Conservation (phyloP, 2,888 invertebrate species). For the Heliconius charithonia region DNA sequence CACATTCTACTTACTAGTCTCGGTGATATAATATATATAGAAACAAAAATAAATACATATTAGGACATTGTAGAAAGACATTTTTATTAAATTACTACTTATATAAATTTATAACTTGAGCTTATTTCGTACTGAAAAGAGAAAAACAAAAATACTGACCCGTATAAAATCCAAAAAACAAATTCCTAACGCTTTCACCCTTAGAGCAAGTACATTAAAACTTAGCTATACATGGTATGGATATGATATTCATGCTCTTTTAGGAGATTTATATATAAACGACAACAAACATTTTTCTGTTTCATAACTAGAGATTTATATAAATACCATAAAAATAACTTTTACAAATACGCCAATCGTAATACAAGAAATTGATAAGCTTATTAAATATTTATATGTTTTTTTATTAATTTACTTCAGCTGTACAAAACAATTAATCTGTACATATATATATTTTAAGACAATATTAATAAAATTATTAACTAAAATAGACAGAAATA, state of each 20-base stretch:
- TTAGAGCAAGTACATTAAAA: background rate
- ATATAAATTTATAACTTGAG: constrained; percentile 13
- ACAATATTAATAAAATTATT: background rate
- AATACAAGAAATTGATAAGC: background rate
- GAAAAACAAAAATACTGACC: constrained; percentile 17
- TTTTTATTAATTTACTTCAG: background rate
- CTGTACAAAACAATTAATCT: background rate
- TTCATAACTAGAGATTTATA: too few species aligned
- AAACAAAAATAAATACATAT: constrained; percentile 41
- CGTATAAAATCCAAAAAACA: constrained; percentile 21
- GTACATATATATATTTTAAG: too few species aligned
- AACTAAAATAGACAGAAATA: background rate
- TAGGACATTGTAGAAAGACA: constrained; percentile 35
- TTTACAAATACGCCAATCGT: background rate
- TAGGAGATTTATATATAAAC: background rate
- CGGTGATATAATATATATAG: constrained; percentile 36
- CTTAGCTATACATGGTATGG: background rate
- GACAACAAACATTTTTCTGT: background rate
- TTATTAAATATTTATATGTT: background rate
- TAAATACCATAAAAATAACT: background rate
- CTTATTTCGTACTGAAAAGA: constrained; percentile 13
- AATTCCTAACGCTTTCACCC: constrained; percentile 4
- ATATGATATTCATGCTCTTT: background rate
- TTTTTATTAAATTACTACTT: constrained; percentile 11
- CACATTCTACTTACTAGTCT: constrained; percentile 36